phyloP scores from a whole-genome alignment of 2,113 vertebrate genomes.

The Oryzias javanicus region DNA sequence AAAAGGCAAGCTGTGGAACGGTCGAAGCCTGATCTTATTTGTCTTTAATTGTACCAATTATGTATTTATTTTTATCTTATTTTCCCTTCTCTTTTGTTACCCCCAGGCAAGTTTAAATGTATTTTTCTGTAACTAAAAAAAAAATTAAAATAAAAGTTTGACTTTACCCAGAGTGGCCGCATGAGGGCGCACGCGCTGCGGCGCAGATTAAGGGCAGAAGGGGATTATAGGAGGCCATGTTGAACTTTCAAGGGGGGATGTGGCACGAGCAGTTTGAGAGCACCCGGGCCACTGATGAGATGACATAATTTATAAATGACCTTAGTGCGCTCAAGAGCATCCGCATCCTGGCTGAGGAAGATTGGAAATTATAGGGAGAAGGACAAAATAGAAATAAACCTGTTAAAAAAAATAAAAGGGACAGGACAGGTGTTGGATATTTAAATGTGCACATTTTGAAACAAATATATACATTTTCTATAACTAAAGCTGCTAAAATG shows the following conservation, averaged over 20 bases:
- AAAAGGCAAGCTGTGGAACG: too few species aligned
- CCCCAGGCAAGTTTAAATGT: too few species aligned
- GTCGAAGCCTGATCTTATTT: too few species aligned
- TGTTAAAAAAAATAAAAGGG: neutral
- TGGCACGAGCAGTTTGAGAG: constrained; percentile 36
- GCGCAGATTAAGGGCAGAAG: constrained; percentile 26
- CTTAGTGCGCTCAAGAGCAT: constrained; percentile 53
- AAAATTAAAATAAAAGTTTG: neutral
- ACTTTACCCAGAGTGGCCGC: constrained; percentile 35
- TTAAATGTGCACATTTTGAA: too few species aligned
- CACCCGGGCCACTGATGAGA: constrained; percentile 54
- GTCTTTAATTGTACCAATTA: neutral
- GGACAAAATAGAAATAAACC: constrained; percentile 1
- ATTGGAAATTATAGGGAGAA: neutral
- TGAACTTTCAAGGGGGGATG: constrained; percentile 64
- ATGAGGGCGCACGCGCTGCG: constrained; percentile 50
- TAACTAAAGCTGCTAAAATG: too few species aligned
- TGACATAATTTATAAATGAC: constrained; percentile 63
- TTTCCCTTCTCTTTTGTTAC: neutral
- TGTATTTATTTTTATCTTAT: neutral
- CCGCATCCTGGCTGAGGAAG: constrained; percentile 35
- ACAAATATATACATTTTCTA: too few species aligned
- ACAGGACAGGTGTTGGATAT: too few species aligned
- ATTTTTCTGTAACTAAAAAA: neutral
- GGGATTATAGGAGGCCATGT: constrained; percentile 74